Conservation (phyloP, 2,797 vertebrate species). For the Sebastes vulpes region DNA sequence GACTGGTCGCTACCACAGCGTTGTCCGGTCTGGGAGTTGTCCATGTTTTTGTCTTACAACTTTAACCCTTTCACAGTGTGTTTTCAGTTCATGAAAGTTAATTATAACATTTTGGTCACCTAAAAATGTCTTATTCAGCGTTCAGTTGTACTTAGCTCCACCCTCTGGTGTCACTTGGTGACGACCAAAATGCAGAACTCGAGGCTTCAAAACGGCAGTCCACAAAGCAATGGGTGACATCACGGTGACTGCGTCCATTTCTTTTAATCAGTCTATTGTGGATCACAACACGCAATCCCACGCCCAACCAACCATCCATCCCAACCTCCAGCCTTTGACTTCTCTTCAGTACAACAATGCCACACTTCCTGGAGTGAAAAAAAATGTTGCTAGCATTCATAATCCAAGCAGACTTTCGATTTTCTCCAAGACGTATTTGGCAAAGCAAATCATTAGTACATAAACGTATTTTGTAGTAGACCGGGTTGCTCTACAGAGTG, state of each 20-base stretch:
- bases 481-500: constrained; percentile 1
- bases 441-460: constrained; percentile 23
- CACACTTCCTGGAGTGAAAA: neutral
- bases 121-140: neutral
- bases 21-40: neutral
- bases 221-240: neutral
- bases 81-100: neutral
- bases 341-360: neutral
- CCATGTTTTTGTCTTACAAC: no score
- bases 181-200: neutral
- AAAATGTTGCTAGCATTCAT: neutral
- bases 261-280: neutral
- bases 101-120: no score
- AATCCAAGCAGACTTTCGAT: neutral
- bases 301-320: neutral
- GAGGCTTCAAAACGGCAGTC: neutral
- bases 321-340: neutral
- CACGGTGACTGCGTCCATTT: neutral
- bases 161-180: neutral
- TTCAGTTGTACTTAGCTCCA: neutral
- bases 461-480: constrained; percentile 10
- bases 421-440: constrained; percentile 1
- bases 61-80: neutral
- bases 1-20: neutral
- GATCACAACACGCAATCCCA: neutral